Conservation (phyloP, 2,888 invertebrate genomes). For the Chydorus sphaericus region DNA sequence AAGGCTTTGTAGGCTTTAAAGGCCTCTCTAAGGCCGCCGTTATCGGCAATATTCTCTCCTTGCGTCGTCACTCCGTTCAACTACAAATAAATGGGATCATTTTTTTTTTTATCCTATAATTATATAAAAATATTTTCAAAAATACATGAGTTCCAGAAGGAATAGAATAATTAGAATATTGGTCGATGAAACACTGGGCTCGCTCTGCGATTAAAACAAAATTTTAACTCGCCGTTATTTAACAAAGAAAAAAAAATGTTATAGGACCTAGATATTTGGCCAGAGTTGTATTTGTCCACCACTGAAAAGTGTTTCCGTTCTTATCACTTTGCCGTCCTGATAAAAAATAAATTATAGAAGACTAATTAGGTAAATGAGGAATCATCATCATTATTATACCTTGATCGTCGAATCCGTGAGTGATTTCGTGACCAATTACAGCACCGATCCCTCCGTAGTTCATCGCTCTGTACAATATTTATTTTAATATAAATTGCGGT, state of each 20-base stretch:
- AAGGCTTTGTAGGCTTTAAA: constrained; percentile 76
- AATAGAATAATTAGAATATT: constrained; percentile 67
- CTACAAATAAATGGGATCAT: constrained; percentile 35
- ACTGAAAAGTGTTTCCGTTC: constrained; percentile 76
- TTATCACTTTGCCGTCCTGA: constrained; percentile 81
- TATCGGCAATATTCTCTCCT: constrained; percentile 90
- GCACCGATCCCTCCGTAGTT: constrained; percentile 84
- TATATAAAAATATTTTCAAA: background rate
- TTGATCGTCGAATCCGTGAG: constrained; percentile 39
- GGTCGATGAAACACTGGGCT: constrained; percentile 83
- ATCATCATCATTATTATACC: constrained; percentile 10
- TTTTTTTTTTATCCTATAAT: background rate
- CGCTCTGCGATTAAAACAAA: too few species aligned
- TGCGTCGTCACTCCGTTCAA: constrained; percentile 83
- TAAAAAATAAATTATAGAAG: background rate
- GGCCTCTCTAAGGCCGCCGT: constrained; percentile 81
- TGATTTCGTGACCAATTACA: constrained; percentile 83
- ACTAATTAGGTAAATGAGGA: background rate
- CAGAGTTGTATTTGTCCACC: constrained; percentile 80
- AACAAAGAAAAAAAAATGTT: too few species aligned
- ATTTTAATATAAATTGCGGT: background rate
- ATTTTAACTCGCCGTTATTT: too few species aligned
- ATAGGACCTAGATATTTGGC: constrained; percentile 58
- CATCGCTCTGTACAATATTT: constrained; percentile 35
- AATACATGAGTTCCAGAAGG: background rate